Base-by-base conservation (phyloP, 1,140 invertebrate species). In the Brachystomella parvula region DNA sequence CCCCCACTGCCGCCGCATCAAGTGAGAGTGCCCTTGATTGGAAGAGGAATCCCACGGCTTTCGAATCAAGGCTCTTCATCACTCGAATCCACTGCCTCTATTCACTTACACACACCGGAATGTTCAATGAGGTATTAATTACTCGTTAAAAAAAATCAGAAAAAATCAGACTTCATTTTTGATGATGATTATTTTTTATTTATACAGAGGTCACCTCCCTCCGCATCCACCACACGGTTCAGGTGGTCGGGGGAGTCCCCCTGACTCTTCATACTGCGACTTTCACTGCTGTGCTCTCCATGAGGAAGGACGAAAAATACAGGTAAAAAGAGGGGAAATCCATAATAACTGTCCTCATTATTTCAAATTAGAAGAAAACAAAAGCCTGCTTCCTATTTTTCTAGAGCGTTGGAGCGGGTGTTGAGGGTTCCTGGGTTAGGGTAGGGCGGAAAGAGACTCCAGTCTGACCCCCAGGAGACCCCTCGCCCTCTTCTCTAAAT, bases 271-370 rank as follows among this genome's bases (percentile, higher is more conserved):
- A 33, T 89, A 93, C 76, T 95, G 92, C 80, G 92, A 95, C 79
- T 95, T 95, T 79, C 92, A 95, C 78, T 96, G 92, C 78, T 94
- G 92, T 79, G 88, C 92, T 32, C 81, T 95, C 65, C 92, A 94
- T 81, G 90, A 94, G 77, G 90, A 93, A 78, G 90, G 90, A 0
- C 84, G 90, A 32, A 86, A 89, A 75, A 93, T 93, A 74, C 89
- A 89, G 47, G 71, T 73, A 67, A 67, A 44, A 9, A 53, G 39
- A 44, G n/a, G 39, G 9, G n/a, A 44, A 12, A 44, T n/a, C 9
- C 9, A 44, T 44, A 44, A 9, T 44, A 44, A 44, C n/a, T 44
- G 9, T 44, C 39, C 39, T 12, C 9, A 12, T 44, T 44, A 12
- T 44, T 44, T 44, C n/a, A 12, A 9, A n/a, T 9, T 44, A 12